A percentile compares a stretch with the other conserved stretches of the same genome.
Evolutionary conservation across 1,140 invertebrate species (phyloP).

Genomic region (Heliconius himera): DNA sequence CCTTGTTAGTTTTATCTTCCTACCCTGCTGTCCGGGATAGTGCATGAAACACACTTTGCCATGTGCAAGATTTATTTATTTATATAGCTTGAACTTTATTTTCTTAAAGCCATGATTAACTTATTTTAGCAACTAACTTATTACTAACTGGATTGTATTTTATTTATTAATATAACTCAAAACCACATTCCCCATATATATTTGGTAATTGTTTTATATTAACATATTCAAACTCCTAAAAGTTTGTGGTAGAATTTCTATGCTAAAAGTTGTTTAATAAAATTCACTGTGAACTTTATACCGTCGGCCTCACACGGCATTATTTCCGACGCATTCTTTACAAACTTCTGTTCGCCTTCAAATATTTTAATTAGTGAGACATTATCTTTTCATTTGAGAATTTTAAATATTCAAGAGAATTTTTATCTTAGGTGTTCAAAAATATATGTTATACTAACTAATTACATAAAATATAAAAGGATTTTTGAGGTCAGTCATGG

Average conservation of each 20-base stretch:
- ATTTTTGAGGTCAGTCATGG: no score
- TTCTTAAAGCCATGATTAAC: no score
- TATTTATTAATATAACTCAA: not conserved
- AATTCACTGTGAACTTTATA: conserved; percentile 15
- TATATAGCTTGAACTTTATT: not conserved
- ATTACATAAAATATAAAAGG: not conserved
- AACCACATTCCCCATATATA: not conserved
- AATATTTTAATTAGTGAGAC: conserved; percentile 28
- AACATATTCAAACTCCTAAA: not conserved
- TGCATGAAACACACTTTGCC: no score
- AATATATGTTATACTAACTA: not conserved
- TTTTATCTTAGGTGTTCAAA: not conserved
- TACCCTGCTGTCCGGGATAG: no score
- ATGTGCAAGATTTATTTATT: no score
- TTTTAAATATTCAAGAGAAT: not conserved
- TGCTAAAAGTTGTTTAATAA: conserved; percentile 21
- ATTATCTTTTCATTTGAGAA: not conserved
- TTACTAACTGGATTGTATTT: no score
- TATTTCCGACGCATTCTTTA: conserved; percentile 21
- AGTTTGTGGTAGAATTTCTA: conserved; percentile 13
- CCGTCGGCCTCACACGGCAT: not conserved
- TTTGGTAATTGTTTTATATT: not conserved
- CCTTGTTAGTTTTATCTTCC: no score
- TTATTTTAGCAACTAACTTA: no score
- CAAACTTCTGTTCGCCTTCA: conserved; percentile 18